phyloP scores from a whole-genome alignment of 2,113 vertebrate genomes.

The Mormoops blainvillei region DNA sequence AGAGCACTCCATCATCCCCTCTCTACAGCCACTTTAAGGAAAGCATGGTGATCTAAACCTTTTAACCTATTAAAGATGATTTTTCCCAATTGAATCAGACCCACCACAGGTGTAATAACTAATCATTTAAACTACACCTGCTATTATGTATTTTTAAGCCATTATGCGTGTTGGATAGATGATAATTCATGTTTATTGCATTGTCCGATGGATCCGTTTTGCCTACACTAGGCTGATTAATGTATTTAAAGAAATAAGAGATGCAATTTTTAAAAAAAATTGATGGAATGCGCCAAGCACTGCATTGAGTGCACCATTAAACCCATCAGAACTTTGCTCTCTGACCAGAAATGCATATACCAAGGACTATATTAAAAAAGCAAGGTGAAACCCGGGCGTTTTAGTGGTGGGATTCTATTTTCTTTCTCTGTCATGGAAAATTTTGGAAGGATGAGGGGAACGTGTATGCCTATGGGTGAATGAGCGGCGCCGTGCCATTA shows the following conservation, averaged over 20 bases:
- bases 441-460: conserved; percentile 69
- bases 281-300: conserved; percentile 86
- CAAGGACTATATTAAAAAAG: conserved; percentile 80
- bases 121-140: conserved; percentile 96
- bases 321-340: conserved; percentile 87
- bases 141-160: conserved; percentile 93
- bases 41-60: conserved; percentile 99
- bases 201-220: conserved; percentile 91
- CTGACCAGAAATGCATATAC: conserved; percentile 86
- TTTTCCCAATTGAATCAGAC: conserved; percentile 99
- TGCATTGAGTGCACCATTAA: conserved; percentile 87
- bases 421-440: conserved; percentile 61
- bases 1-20: conserved; percentile 96
- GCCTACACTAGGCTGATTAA: conserved; percentile 88
- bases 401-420: conserved; percentile 66
- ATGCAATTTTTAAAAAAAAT: conserved; percentile 84
- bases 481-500: neutral
- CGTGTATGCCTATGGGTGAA: neutral
- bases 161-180: conserved; percentile 89
- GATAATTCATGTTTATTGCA: conserved; percentile 99
- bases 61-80: conserved; percentile 99
- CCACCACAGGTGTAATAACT: conserved; percentile 99
- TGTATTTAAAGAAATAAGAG: conserved; percentile 90
- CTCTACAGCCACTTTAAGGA: conserved; percentile 97
- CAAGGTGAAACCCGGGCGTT: conserved; percentile 79